Base-by-base conservation (phyloP, 2,113 vertebrate species). In the Panthera leo region DNA sequence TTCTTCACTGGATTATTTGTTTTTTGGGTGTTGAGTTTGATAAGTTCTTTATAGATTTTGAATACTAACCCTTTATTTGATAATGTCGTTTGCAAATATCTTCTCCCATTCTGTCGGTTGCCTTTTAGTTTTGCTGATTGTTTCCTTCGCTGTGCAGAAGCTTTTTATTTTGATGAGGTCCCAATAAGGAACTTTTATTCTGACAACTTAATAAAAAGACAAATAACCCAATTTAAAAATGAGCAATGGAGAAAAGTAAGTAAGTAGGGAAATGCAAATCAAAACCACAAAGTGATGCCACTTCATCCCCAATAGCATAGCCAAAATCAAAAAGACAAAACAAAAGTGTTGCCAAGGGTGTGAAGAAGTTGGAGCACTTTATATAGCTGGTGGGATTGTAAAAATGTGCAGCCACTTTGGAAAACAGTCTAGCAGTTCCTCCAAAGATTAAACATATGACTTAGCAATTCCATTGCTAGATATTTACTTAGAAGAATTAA, bases 401-500 rank as follows among this genome's bases (percentile, higher is more conserved):
- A 85, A 91, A 42, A 73, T 14, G 27, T n/a, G 16, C 5, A 85
- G n/a, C n/a, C 83, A 25, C 21, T 85, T 92, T 25, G n/a, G 29
- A 48, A 68, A 70, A 36, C 7, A 89, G 80, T n/a, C 12, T 21
- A 36, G 8, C 27, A 82, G 76, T 70, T 94, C 25, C 34, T 89
- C 34, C 58, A 25, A 88, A 92, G 23, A 45, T 85, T 86, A 55
- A 63, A 78, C 68, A 71, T 45, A 39, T 83, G 68, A 83, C 31
- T 51, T 42, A 63, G 55, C 42, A 82, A 0, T 94, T 87, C 75
- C 27, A 19, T 18, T 90, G 19, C 31, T 89, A 53, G 5, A 14
- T 93, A 25, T 82, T 42, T 71, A 51, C 63, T 53, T 51, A 55
- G 42, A 79, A 92, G 7, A 92, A 89, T 94, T 96, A 29, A 96